A percentile compares a stretch with the other conserved stretches of the same genome.
Conservation (phyloP, 2,797 vertebrate genomes). For the Meda fulgida region DNA sequence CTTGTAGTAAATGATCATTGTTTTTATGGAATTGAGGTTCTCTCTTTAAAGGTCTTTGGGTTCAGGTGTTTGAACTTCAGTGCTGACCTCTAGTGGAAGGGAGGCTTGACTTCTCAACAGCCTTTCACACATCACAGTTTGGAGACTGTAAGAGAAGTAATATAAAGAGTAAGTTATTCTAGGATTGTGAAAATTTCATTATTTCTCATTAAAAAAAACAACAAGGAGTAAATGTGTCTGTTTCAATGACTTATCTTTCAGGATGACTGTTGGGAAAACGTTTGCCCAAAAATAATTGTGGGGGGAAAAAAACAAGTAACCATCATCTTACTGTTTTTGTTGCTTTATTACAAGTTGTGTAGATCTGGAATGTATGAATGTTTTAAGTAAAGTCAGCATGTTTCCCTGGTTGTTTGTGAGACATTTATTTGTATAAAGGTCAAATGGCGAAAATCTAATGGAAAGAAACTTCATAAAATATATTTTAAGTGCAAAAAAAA, state of each 20-base stretch:
- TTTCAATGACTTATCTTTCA: neutral
- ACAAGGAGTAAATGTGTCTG: neutral
- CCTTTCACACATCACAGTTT: conserved; percentile 2
- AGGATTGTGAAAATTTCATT: conserved; percentile 13
- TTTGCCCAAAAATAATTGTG: neutral
- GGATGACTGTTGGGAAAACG: neutral
- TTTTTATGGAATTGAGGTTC: neutral
- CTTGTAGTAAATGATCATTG: neutral
- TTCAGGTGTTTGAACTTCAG: neutral
- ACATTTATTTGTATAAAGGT: conserved; percentile 31
- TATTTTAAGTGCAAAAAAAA: conserved; percentile 31
- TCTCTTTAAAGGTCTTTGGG: neutral
- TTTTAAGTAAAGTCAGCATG: neutral
- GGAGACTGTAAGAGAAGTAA: neutral
- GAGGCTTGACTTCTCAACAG: conserved; percentile 29
- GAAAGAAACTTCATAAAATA: conserved; percentile 5
- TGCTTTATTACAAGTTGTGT: neutral
- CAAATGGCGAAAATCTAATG: neutral
- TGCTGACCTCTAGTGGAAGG: conserved; percentile 16
- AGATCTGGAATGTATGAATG: neutral
- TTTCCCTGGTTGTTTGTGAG: conserved; percentile 4
- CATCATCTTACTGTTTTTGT: neutral
- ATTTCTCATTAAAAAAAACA: neutral
- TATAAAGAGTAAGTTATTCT: conserved; percentile 36
- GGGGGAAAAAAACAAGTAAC: neutral